Base-by-base conservation (phyloP, 2,113 vertebrate genomes). In the Eudyptes chrysolophus region DNA sequence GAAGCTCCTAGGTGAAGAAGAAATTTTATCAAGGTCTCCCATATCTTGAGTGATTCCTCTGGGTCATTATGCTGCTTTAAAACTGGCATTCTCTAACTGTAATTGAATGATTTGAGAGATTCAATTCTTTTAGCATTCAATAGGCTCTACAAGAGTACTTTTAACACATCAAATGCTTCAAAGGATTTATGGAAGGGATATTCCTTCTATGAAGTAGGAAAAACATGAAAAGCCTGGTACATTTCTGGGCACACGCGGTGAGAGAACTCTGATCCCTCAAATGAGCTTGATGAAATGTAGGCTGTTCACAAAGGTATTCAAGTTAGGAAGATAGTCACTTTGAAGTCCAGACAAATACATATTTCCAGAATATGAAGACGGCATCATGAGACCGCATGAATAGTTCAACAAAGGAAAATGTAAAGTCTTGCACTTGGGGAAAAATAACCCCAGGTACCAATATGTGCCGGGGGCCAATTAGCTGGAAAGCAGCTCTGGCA, bases 171-270 rank as follows among this genome's bases (percentile, higher is more conserved):
- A 75, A 26, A 61, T 16, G 74, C 30, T 92, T 87, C 24, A 57
- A 54, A 79, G 3, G 44, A 48, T 9, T 51, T 40, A 42, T 9
- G 13, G 16, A 84, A 81, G 4, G 12, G 10, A 21, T 82, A 57
- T 13, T 64, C 5, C 11, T 72, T 60, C 48, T 42, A 4, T 61
- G 22, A 84, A 61, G 9, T 34, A 51, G 7, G 4, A 52, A 69
- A 76, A 83, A 55, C 1, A 2, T 40, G 60, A 60, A 84, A 14
- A 72, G 0, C 7, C 12, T 79, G 21, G 6, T 68, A 13, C 11
- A 11, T 42, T 79, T 71, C n/a, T 64, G 19, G 11, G 7, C 14
- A 64, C 8, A 18, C 1, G 1, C 4, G 38, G 10, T 2, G 1
- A 42, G 15, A 72, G 16, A 86, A 40, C 0, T 80, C 36, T 62